These are phyloP conservation scores for Muricea muricata DNA, from an alignment of 92 coral and sea anemone species.

Conservation along the genomic window DNA sequence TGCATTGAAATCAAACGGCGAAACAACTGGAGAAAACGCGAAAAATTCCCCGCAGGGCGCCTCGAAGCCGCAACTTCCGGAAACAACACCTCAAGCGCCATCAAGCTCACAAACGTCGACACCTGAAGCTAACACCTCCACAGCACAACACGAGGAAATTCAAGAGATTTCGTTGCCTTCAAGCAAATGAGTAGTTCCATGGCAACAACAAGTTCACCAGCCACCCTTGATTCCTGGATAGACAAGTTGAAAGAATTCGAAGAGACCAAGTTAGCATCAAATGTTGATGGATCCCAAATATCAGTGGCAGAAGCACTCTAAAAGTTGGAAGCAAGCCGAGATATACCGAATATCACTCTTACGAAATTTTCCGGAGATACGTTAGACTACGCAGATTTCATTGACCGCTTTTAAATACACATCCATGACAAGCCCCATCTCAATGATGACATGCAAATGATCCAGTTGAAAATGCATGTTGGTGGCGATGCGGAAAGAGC, in stretches of 20 bases:
- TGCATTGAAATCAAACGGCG: not conserved
- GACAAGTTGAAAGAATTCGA: constrained; percentile 42
- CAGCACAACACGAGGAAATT: constrained; percentile 4
- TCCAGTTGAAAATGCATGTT: constrained; percentile 62
- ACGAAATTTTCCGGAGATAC: constrained; percentile 40
- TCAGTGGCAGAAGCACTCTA: constrained; percentile 19
- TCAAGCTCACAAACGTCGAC: constrained; percentile 21
- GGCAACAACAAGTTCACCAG: not conserved
- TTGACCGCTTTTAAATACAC: too few relatives aligned
- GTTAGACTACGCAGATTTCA: constrained; percentile 31
- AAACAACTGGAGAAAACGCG: not conserved
- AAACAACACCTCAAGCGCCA: not conserved
- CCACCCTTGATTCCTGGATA: constrained; percentile 33
- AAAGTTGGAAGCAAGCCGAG: constrained; percentile 39
- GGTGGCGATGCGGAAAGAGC: constrained; percentile 54
- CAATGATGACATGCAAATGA: constrained; percentile 51
- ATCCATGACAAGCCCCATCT: constrained; percentile 51
- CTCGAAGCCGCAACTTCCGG: not conserved
- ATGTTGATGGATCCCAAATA: constrained; percentile 1
- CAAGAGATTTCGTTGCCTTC: not conserved
- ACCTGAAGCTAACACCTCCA: constrained; percentile 17
- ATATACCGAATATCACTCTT: constrained; percentile 16
- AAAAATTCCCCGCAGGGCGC: not conserved
- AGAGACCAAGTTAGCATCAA: constrained; percentile 24
- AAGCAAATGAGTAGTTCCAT: not conserved